Percentiles rank a stretch among this genome's conserved stretches.
phyloP scores from a whole-genome alignment of 2,113 vertebrate genomes.

The Lontra canadensis region DNA sequence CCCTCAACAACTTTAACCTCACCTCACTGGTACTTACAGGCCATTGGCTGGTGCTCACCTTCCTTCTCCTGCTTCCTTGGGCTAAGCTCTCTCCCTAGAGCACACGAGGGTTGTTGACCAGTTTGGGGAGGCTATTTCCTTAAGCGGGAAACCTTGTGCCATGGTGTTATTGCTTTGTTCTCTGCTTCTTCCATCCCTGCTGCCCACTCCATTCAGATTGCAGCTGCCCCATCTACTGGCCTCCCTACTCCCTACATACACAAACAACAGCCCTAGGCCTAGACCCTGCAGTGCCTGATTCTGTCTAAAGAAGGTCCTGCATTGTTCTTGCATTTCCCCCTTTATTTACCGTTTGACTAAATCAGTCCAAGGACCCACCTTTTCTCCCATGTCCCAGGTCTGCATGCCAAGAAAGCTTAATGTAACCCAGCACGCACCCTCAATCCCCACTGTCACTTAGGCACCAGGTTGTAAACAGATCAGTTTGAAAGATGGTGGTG shows the following conservation, averaged over 20 bases:
- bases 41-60: background rate
- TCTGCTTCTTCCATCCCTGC: background rate
- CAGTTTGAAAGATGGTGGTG: background rate
- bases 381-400: background rate
- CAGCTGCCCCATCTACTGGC: background rate
- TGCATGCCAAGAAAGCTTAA: background rate
- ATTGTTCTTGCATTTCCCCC: background rate
- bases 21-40: background rate
- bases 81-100: background rate
- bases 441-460: background rate
- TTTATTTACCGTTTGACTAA: background rate
- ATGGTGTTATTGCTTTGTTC: background rate
- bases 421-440: background rate
- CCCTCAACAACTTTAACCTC: background rate
- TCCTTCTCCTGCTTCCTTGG: background rate
- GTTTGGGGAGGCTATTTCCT: background rate
- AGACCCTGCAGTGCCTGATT: background rate
- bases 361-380: background rate
- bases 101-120: background rate
- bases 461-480: background rate
- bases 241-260: background rate
- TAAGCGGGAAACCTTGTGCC: background rate
- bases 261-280: background rate
- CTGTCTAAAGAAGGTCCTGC: background rate
- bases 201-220: background rate